Evolutionary conservation across 2,113 vertebrate genomes (phyloP), one percentile per base, ranked within the genome.

Genomic region (Tetraodon nigroviridis): DNA sequence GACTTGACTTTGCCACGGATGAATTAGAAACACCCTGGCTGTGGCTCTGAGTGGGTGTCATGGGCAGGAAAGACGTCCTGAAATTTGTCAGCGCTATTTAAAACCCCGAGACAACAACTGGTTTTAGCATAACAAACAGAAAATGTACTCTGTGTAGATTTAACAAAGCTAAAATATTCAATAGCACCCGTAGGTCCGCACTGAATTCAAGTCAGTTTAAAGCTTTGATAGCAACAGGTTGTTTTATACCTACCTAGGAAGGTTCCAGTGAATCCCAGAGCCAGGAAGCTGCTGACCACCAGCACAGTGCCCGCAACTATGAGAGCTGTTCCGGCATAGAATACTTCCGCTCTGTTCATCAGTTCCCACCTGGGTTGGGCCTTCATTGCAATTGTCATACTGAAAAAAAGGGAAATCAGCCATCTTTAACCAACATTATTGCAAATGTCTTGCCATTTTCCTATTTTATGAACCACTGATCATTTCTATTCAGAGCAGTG

Each of bases 181-280:
- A 61, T 3, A 41, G 4, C 41, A 3, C 1, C 1, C 13, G 18
- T 12, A 37, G 32, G 32, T 37, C n/a, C 4, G 44, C 15, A 16
- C n/a, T n/a, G 6, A 46, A 46, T 16, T n/a, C n/a, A n/a, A 46
- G 7, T 46, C 15, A 17, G 44, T n/a, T n/a, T n/a, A 46, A 46
- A 16, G 44, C 44, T 46, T 46, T 46, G 44, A 46, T 5, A 2
- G 44, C 5, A n/a, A 5, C 6, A 13, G 44, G 16, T 46, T 16
- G 15, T 17, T 46, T 51, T 10, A 51, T 14, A 73, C 93, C 90
- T 87, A 99, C 97, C 97, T 42, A 98, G 83, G 85, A 96, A 99
- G 0, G 97, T 99, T 7, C 97, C 97, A 0, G 89, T 92, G 85
- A 98, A 95, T 42, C 97, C 97, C 78, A 99, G 85, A 0, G 92